Percentiles rank a stretch among this genome's conserved stretches.
These are phyloP conservation scores for Zoanthus sociatus DNA, from an alignment of 92 coral and sea anemone species.

Conservation along the genomic window DNA sequence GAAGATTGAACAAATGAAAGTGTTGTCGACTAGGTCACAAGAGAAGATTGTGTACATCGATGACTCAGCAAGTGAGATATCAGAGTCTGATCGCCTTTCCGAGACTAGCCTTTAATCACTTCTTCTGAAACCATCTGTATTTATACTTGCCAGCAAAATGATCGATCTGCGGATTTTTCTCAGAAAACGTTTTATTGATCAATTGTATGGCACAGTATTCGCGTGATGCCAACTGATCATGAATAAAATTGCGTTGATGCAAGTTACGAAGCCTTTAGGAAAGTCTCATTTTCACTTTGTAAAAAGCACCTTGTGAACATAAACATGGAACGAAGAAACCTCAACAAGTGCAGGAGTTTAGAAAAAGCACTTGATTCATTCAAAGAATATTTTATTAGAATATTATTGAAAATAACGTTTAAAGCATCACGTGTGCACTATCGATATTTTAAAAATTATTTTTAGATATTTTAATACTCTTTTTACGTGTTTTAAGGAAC, in stretches of 20 bases:
- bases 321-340: too few relatives aligned
- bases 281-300: not conserved
- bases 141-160: not conserved
- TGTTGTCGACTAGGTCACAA: conserved; percentile 10
- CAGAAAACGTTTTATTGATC: too few relatives aligned
- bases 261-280: not conserved
- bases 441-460: not conserved
- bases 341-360: too few relatives aligned
- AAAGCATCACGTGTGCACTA: too few relatives aligned
- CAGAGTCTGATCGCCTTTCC: conserved; percentile 31
- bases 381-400: too few relatives aligned
- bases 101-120: conserved; percentile 24
- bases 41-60: conserved; percentile 43
- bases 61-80: conserved; percentile 32
- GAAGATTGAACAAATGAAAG: conserved; percentile 30
- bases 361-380: too few relatives aligned
- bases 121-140: not conserved
- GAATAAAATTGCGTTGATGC: not conserved
- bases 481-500: not conserved
- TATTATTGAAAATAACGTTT: too few relatives aligned
- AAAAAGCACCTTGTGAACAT: too few relatives aligned
- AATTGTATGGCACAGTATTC: not conserved
- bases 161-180: not conserved
- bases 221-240: not conserved
- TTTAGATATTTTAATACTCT: not conserved